phyloP scores from a whole-genome alignment of 2,113 vertebrate genomes.

The Urocynchramus pylzowi region DNA sequence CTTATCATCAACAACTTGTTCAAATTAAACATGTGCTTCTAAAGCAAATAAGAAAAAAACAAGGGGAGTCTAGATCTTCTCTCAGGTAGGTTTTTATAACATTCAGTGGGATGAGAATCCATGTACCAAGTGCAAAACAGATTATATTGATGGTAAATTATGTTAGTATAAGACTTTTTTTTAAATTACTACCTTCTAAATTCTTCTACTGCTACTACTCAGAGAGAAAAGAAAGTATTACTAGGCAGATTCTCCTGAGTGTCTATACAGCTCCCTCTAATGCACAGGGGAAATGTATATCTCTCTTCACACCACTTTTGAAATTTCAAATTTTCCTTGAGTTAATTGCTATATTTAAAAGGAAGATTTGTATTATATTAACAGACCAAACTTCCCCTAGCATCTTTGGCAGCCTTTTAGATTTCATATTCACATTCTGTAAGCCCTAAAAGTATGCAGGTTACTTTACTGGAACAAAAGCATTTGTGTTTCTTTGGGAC shows the following conservation, averaged over 20 bases:
- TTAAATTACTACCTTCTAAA: neutral
- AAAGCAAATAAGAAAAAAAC: neutral
- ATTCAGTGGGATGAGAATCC: neutral
- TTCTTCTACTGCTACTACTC: neutral
- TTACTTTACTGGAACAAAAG: neutral
- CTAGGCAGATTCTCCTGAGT: neutral
- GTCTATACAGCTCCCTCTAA: neutral
- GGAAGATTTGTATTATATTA: neutral
- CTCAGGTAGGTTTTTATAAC: neutral
- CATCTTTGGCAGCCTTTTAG: neutral
- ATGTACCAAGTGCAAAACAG: neutral
- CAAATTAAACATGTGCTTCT: neutral
- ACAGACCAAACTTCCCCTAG: neutral
- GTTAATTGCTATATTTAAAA: neutral
- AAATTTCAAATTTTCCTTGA: neutral
- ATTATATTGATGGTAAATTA: neutral
- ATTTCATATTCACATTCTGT: neutral
- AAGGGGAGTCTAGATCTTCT: neutral
- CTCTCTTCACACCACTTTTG: neutral
- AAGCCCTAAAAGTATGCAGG: neutral
- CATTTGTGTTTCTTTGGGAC: neutral
- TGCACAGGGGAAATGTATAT: neutral
- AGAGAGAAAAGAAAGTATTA: neutral
- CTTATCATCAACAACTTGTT: neutral
- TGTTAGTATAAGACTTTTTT: neutral